Evolutionary conservation across 1,140 invertebrate genomes (phyloP).

Genomic region (Plutomurus gul): DNA sequence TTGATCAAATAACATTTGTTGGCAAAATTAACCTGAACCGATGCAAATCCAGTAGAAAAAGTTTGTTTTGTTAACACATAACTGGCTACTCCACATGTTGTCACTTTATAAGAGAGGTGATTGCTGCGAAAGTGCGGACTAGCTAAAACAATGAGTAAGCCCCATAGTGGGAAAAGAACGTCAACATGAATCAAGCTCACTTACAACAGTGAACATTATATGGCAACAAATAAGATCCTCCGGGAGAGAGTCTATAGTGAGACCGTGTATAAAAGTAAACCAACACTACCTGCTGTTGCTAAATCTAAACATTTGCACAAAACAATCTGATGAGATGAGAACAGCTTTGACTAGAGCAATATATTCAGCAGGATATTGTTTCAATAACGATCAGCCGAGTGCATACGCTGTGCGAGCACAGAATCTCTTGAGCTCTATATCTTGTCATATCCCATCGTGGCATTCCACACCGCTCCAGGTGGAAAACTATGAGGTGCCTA

Average conservation of each 20-base stretch:
- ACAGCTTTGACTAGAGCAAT: background rate
- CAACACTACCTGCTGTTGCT: conserved; percentile 17
- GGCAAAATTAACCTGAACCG: too few relatives aligned
- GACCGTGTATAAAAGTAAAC: background rate
- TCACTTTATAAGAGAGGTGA: background rate
- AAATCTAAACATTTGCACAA: conserved; percentile 25
- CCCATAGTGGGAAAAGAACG: conserved; percentile 25
- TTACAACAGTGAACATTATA: background rate
- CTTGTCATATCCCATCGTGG: conserved; percentile 12
- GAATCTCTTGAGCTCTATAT: background rate
- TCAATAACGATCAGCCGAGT: background rate
- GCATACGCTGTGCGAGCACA: background rate
- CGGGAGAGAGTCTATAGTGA: background rate
- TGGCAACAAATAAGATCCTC: background rate
- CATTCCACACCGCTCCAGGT: conserved; percentile 19
- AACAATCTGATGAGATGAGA: conserved; percentile 8
- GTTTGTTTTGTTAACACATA: too few relatives aligned
- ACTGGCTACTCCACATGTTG: background rate
- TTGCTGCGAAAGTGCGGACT: background rate
- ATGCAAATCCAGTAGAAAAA: too few relatives aligned
- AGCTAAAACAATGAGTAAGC: background rate
- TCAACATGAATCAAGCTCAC: conserved; percentile 26
- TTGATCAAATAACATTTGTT: too few relatives aligned
- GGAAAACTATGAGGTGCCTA: conserved; percentile 25
- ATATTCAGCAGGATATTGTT: conserved; percentile 27